Evolutionary conservation across 1,140 invertebrate species (phyloP), one percentile per base, ranked within the genome.

Genomic region (Drosophila sturtevanti): DNA sequence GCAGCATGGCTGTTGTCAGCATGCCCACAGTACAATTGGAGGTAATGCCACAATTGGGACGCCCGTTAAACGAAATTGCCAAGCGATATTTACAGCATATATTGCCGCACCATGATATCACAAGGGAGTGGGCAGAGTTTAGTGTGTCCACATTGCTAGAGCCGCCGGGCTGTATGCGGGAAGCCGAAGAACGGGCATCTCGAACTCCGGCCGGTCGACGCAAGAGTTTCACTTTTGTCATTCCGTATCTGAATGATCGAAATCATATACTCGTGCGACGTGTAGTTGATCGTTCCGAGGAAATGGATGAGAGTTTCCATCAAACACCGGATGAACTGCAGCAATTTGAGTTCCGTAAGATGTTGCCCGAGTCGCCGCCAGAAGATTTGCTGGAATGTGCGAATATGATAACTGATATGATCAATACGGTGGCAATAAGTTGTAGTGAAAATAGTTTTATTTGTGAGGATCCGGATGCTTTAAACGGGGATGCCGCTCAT

Each of bases 91-190:
- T 92, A 9, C 86, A 92, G 58, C 70, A 90, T 16, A 89, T 92
- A 10, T 63, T 92, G 16, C 91, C 91, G 0, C 87, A 90, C 63
- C 74, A 91, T 37, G 80, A 90, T 22, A 92, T 92, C 7, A 81
- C 91, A 0, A 75, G 89, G 9, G 91, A 92, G 37, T 92, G 91
- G 91, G 91, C 91, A 2, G 82, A 92, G 63, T 92, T 92, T n/a
- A 90, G 90, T 44, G 85, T 91, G 2, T 92, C 91, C 11, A 91
- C 90, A 22, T 35, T 92, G 38, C 81, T 77, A 22, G 58, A 69
- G 54, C 62, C 78, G 1, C 77, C 66, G 0, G 59, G 63, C 5
- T 71, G 69, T 35, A 68, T 81, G 75, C 68, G 70, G 4, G 85
- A 80, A 5, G 81, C 81, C 1, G 72, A 86, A 34, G 70, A 70